phyloP scores from a whole-genome alignment of 2,888 invertebrate species.

The Dasypogon diadema region DNA sequence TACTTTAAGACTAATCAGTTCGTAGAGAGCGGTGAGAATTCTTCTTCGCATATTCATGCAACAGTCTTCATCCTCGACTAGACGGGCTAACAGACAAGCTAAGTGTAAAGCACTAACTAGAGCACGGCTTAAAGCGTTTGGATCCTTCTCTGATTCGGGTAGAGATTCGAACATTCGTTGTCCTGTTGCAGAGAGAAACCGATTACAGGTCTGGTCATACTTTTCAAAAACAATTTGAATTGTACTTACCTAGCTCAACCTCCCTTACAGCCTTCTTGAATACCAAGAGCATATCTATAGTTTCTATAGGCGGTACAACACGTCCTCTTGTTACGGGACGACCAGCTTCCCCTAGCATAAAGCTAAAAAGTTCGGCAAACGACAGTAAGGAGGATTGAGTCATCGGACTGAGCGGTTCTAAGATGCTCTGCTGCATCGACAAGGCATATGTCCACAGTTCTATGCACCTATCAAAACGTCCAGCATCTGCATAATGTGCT shows the following conservation, averaged over 20 bases:
- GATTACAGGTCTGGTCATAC: background rate
- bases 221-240: background rate
- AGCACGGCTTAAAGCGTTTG: constrained; percentile 82
- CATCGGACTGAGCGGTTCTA: constrained; percentile 93
- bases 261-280: constrained; percentile 85
- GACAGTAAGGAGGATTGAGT: constrained; percentile 94
- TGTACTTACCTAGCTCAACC: constrained; percentile 71
- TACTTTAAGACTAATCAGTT: constrained; percentile 80
- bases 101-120: constrained; percentile 88
- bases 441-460: constrained; percentile 97
- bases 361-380: constrained; percentile 94
- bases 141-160: constrained; percentile 77
- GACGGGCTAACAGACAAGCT: constrained; percentile 79
- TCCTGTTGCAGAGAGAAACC: constrained; percentile 65
- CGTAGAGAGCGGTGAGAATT: constrained; percentile 81
- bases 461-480: constrained; percentile 92
- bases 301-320: constrained; percentile 83
- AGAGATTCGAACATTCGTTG: constrained; percentile 73
- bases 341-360: constrained; percentile 91
- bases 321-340: constrained; percentile 77
- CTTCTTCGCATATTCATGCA: constrained; percentile 70
- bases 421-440: constrained; percentile 94
- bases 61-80: constrained; percentile 71
- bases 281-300: constrained; percentile 85
- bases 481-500: constrained; percentile 94